Evolutionary conservation across 1,140 invertebrate species (phyloP).

Genomic region (Drosophila sp.): DNA sequence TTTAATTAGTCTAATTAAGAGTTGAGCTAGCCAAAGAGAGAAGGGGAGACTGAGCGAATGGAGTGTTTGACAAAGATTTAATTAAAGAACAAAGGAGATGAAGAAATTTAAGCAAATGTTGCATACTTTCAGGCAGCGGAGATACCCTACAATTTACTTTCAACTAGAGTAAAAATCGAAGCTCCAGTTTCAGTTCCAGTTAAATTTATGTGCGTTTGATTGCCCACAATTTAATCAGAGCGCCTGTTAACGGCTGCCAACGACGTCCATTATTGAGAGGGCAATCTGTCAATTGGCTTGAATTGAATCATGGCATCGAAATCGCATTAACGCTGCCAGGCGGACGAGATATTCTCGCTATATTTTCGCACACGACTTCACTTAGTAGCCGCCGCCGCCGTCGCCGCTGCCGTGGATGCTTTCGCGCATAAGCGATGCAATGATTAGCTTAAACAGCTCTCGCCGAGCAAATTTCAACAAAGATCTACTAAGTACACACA

Average conservation of each 20-base stretch:
- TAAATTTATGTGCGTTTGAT: conserved; percentile 11
- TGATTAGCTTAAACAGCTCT: conserved; percentile 62
- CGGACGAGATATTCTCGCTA: conserved; percentile 51
- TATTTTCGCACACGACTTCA: conserved; percentile 59
- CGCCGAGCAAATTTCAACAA: conserved; percentile 1
- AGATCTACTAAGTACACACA: background rate
- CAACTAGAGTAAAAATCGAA: background rate
- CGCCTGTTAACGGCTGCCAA: background rate
- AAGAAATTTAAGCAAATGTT: conserved; percentile 8
- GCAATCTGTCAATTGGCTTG: conserved; percentile 71
- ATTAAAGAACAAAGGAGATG: conserved; percentile 20
- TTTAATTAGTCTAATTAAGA: conserved; percentile 73
- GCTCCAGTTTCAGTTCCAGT: background rate
- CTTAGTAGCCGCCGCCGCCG: conserved; percentile 7
- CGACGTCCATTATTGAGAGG: conserved; percentile 13
- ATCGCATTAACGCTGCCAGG: conserved; percentile 61
- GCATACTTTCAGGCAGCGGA: conserved; percentile 15
- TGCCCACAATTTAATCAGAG: conserved; percentile 6
- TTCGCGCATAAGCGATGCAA: conserved; percentile 62
- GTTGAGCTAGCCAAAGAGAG: conserved; percentile 33
- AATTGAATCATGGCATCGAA: conserved; percentile 71
- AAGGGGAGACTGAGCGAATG: no score
- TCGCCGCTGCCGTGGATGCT: conserved; percentile 23
- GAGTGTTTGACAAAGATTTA: conserved; percentile 12
- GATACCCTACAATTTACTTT: background rate